These are phyloP conservation scores for Trematomus bernacchii DNA, from an alignment of 2,797 vertebrate species.

Conservation along the genomic window DNA sequence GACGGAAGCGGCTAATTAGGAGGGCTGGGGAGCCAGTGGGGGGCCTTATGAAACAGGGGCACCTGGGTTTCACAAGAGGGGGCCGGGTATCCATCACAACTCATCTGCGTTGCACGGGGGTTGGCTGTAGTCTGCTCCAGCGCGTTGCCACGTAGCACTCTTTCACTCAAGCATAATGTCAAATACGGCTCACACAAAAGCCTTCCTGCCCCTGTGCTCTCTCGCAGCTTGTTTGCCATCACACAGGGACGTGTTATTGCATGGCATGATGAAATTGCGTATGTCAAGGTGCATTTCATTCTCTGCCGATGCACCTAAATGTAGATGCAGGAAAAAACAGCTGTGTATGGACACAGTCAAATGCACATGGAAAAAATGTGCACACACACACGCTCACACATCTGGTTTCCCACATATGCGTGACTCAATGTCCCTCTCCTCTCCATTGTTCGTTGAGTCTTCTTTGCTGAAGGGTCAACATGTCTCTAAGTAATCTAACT, in stretches of 20 bases:
- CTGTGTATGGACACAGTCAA: conserved; percentile 18
- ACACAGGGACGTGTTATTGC: conserved; percentile 66
- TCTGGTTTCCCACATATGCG: conserved; percentile 64
- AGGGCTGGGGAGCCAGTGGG: conserved; percentile 74
- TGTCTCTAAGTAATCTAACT: conserved; percentile 82
- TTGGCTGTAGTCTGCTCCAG: conserved; percentile 41
- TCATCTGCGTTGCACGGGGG: conserved; percentile 58
- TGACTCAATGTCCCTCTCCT: conserved; percentile 58
- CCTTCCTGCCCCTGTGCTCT: conserved; percentile 29
- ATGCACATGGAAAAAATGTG: conserved; percentile 6
- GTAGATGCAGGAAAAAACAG: conserved; percentile 31
- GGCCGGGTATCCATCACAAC: conserved; percentile 71
- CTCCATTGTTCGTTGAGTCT: conserved; percentile 71
- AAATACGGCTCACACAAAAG: conserved; percentile 40
- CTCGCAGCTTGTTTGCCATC: conserved; percentile 53
- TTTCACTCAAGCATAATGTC: conserved; percentile 47
- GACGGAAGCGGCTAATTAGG: conserved; percentile 80
- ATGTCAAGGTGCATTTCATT: conserved; percentile 68
- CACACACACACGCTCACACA: conserved; percentile 20
- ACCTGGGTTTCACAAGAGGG: conserved; percentile 79
- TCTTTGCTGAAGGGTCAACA: conserved; percentile 74
- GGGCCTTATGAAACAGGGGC: conserved; percentile 79
- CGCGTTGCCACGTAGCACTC: conserved; percentile 47
- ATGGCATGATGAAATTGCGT: conserved; percentile 68
- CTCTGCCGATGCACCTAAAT: conserved; percentile 41